Conservation (phyloP, 2,797 vertebrate genomes). For the Argyrosomus regius region DNA sequence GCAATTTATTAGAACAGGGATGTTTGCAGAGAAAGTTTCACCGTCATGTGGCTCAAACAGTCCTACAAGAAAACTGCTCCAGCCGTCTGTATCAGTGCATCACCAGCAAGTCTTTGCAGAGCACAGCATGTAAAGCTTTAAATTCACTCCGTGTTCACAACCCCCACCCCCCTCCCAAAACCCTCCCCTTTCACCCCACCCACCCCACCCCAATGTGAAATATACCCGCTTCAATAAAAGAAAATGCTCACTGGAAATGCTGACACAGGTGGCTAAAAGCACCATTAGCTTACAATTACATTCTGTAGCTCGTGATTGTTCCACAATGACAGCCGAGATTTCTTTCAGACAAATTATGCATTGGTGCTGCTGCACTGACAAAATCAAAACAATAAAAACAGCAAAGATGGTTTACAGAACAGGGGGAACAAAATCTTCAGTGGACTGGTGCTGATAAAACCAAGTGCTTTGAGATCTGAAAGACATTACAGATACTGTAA, state of each 20-base stretch:
- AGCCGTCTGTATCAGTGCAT: slow-evolving; percentile 74
- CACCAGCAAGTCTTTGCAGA: slow-evolving; percentile 73
- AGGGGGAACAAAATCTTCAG: slow-evolving; percentile 43
- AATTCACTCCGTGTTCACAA: slow-evolving; percentile 55
- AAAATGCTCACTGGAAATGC: slow-evolving; percentile 67
- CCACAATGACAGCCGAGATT: slow-evolving; percentile 76
- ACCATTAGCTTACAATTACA: slow-evolving; percentile 78
- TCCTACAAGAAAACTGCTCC: slow-evolving; percentile 75
- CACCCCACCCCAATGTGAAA: slow-evolving; percentile 37
- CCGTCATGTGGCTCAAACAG: slow-evolving; percentile 81
- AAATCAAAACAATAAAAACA: slow-evolving; percentile 48
- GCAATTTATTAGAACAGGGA: slow-evolving; percentile 89
- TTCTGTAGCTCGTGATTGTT: slow-evolving; percentile 82
- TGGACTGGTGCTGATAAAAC: slow-evolving; percentile 71
- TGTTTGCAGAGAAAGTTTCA: slow-evolving; percentile 83
- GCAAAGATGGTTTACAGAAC: slow-evolving; percentile 64
- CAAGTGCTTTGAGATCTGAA: slow-evolving; percentile 79
- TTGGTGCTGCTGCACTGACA: slow-evolving; percentile 72
- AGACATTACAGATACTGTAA: slow-evolving; percentile 75
- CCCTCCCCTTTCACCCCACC: neutral
- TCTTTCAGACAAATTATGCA: slow-evolving; percentile 81
- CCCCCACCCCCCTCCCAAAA: neutral
- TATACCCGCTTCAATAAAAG: slow-evolving; percentile 60
- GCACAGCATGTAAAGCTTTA: slow-evolving; percentile 77
- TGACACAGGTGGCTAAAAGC: slow-evolving; percentile 80